phyloP scores from a whole-genome alignment of 2,113 vertebrate species.

The Pomatostomus ruficeps region DNA sequence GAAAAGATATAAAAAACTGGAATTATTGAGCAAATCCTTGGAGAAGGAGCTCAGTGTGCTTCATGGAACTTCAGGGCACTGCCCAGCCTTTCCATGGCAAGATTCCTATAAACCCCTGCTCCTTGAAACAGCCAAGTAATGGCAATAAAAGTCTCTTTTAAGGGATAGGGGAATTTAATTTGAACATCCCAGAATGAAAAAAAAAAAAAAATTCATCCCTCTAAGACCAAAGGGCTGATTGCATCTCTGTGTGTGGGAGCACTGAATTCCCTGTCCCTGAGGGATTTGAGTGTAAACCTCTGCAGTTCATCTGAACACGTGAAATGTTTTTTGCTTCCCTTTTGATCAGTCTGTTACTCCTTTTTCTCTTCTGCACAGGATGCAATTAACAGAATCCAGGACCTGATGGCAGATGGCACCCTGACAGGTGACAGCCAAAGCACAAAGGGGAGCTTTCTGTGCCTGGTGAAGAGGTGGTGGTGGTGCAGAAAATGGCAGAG shows the following conservation, averaged over 20 bases:
- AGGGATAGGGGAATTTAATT: neutral
- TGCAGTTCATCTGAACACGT: neutral
- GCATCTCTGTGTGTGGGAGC: neutral
- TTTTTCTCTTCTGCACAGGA: constrained; percentile 69
- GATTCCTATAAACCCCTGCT: neutral
- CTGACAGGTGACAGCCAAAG: constrained; percentile 82
- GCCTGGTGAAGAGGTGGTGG: neutral
- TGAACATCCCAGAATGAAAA: neutral
- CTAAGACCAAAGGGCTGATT: neutral
- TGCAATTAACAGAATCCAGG: constrained; percentile 90
- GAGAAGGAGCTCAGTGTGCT: neutral
- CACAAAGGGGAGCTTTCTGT: neutral
- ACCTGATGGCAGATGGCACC: constrained; percentile 86
- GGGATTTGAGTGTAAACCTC: neutral
- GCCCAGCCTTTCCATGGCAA: neutral
- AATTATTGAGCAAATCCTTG: neutral
- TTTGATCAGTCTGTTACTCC: neutral
- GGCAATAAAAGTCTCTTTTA: neutral
- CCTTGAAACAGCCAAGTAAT: neutral
- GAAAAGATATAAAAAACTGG: neutral
- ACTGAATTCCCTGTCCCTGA: neutral
- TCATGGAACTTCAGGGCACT: neutral
- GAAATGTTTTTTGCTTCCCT: neutral
- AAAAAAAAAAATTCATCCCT: neutral
- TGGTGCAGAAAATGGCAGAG: neutral